phyloP scores from a whole-genome alignment of 2,113 vertebrate genomes.

The Sinocyclocheilus grahami region DNA sequence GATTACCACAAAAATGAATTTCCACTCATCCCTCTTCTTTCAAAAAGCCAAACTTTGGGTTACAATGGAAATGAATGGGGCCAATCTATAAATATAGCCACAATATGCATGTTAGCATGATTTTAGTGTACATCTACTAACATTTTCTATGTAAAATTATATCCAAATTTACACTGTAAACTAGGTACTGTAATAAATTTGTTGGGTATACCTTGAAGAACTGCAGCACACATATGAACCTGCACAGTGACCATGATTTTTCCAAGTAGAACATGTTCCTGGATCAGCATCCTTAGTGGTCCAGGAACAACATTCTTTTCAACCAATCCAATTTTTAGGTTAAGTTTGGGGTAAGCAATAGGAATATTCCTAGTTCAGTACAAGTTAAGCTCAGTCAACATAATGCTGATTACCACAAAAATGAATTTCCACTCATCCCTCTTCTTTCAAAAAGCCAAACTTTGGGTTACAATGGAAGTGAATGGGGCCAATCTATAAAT shows the following conservation, averaged over 20 bases:
- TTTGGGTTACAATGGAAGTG: background rate
- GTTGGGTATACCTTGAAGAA: slow-evolving; percentile 67
- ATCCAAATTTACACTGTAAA: no score
- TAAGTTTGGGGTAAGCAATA: background rate
- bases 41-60: background rate
- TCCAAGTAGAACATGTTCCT: background rate
- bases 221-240: slow-evolving; percentile 60
- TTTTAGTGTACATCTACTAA: no score
- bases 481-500: background rate
- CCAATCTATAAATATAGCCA: no score
- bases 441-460: background rate
- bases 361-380: background rate
- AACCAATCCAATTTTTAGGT: background rate
- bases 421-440: background rate
- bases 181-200: slow-evolving; percentile 67
- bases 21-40: background rate
- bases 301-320: background rate
- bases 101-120: no score
- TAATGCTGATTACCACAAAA: background rate
- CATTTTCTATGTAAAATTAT: no score
- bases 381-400: background rate
- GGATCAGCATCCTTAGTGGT: background rate
- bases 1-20: background rate
- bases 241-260: slow-evolving; percentile 7
- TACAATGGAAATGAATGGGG: background rate